Evolutionary conservation across 2,113 vertebrate species (phyloP).

Genomic region (Lycaon pictus): DNA sequence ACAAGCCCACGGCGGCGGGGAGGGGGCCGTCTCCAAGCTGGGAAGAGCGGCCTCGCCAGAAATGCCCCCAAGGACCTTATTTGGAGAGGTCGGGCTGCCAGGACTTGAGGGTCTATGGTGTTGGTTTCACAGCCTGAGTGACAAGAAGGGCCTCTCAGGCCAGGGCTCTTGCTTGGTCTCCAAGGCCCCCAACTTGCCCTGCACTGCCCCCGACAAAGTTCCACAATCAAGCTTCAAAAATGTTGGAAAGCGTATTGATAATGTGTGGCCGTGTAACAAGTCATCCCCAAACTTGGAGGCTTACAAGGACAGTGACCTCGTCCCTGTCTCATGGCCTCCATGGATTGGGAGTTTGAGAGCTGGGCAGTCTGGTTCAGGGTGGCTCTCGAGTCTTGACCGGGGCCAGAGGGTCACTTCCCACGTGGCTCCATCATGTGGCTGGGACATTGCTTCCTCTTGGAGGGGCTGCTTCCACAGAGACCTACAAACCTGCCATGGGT

Average conservation of each 20-base stretch:
- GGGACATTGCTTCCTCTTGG: not conserved
- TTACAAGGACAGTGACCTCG: not conserved
- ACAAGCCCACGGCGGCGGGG: not conserved
- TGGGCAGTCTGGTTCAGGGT: not conserved
- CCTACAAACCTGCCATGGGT: not conserved
- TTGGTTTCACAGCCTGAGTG: fast-evolving
- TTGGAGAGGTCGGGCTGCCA: not conserved
- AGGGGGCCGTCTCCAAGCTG: not conserved
- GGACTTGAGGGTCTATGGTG: not conserved
- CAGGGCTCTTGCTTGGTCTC: not conserved
- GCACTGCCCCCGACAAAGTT: no score
- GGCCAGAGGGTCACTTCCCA: not conserved
- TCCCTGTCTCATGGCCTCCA: not conserved
- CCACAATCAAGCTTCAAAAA: not conserved
- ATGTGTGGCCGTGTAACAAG: not conserved
- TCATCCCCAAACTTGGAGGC: not conserved
- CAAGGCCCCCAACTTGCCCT: no score
- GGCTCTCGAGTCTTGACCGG: not conserved
- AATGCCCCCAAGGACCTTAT: not conserved
- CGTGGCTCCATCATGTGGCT: not conserved
- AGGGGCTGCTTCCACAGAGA: not conserved
- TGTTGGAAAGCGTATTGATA: not conserved
- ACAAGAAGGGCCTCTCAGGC: not conserved
- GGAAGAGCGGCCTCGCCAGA: not conserved
- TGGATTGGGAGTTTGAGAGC: not conserved